Conservation (phyloP, 1,140 invertebrate species). For the Trialeurodes vaporariorum region DNA sequence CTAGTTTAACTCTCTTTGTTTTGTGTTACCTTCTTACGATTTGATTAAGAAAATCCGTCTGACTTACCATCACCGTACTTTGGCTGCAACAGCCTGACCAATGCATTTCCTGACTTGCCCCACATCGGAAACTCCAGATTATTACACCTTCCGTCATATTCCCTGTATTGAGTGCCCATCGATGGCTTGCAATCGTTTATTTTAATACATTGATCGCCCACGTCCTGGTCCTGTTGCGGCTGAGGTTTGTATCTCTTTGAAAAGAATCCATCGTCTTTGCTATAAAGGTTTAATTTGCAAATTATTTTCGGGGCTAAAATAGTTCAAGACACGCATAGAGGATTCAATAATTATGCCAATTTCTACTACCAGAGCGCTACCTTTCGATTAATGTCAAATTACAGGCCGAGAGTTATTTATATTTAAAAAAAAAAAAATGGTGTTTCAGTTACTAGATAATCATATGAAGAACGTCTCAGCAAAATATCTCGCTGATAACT, state of each 20-base stretch:
- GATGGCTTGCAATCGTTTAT: background rate
- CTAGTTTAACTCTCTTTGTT: background rate
- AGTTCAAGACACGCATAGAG: too few relatives aligned
- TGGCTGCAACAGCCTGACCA: constrained; percentile 48
- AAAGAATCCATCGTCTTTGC: background rate
- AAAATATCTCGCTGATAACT: too few relatives aligned
- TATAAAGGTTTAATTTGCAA: too few relatives aligned
- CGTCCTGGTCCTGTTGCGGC: background rate
- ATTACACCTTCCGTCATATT: constrained; percentile 61
- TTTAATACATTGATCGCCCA: background rate
- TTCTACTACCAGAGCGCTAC: too few relatives aligned
- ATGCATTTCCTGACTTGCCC: constrained; percentile 43
- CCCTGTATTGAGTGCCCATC: constrained; percentile 39
- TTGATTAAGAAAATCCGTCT: too few relatives aligned
- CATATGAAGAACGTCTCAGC: too few relatives aligned
- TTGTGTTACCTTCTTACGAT: background rate
- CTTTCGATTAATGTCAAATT: too few relatives aligned
- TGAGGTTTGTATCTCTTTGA: background rate
- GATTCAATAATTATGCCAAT: too few relatives aligned
- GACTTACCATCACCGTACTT: constrained; percentile 50
- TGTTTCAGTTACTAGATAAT: too few relatives aligned
- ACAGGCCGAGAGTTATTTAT: too few relatives aligned
- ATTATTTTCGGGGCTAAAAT: too few relatives aligned
- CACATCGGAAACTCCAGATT: constrained; percentile 44
- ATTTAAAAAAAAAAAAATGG: too few relatives aligned